phyloP scores from a whole-genome alignment of 2,797 vertebrate genomes.

The Acanthurus leucopareius region DNA sequence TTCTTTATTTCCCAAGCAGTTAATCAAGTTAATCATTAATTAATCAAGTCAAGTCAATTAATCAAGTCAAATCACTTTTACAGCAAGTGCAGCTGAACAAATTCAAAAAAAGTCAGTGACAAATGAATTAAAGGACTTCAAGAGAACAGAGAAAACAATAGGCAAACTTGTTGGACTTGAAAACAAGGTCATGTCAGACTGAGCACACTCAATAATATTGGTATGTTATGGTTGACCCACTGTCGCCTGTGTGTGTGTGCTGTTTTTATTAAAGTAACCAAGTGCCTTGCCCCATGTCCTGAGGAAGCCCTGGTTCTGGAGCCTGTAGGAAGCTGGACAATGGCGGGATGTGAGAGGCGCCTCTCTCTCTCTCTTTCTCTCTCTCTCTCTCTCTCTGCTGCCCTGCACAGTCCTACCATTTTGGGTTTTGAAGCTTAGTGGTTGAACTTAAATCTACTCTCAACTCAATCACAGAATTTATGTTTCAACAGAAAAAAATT shows the following conservation, averaged over 20 bases:
- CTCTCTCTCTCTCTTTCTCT: conserved; percentile 38
- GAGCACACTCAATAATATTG: background rate
- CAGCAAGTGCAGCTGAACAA: background rate
- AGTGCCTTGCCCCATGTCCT: conserved; percentile 49
- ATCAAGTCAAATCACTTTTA: background rate
- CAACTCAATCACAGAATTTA: background rate
- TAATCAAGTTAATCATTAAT: too few relatives aligned
- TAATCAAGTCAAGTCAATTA: too few relatives aligned
- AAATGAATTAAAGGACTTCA: background rate
- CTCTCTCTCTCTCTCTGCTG: conserved; percentile 3
- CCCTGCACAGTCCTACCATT: conserved; percentile 12
- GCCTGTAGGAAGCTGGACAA: conserved; percentile 83
- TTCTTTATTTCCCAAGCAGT: conserved; percentile 10
- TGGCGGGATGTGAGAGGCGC: conserved; percentile 80
- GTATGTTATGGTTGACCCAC: background rate
- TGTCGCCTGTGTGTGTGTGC: background rate
- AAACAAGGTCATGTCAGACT: background rate
- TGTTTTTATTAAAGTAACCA: conserved; percentile 37
- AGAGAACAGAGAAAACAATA: background rate
- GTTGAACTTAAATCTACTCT: conserved; percentile 26
- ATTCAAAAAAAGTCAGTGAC: background rate
- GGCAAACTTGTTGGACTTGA: background rate
- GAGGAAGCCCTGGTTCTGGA: conserved; percentile 70
- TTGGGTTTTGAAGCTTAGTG: conserved; percentile 22
- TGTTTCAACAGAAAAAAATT: too few relatives aligned